Base-by-base conservation (phyloP, 2,888 invertebrate genomes). In the Sacculina carcini region DNA sequence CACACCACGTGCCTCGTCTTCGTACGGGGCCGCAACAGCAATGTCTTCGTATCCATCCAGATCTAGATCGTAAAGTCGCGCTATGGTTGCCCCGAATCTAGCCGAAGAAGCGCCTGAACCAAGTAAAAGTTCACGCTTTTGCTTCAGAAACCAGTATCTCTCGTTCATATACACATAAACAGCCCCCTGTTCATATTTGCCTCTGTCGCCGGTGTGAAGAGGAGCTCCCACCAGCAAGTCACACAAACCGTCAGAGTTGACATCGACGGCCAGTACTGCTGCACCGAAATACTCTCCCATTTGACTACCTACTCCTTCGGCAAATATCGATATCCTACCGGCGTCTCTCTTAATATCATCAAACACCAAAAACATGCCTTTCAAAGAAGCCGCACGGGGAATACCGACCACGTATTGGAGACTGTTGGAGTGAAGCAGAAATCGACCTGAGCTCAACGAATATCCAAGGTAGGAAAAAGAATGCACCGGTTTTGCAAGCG, bases 191-290 rank as follows among this genome's bases (percentile, higher is more conserved):
- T 77, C 76, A 23, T 48, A 56, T 58, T 61, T 61, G 2, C 55
- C 53, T 14, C 44, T 34, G 12, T 19, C 12, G 7, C 54, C 51
- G 1, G 60, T 60, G 52, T 59, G 62, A 39, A 63, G 56, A 1
- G 79, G 78, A 1, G 78, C 76, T 0, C 76, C 75, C 5, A 79
- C 70, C 14, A 77, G 64, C 7, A 78, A 62, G 59, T 78, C 79
- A 54, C 74, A 72, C 14, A 66, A 65, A 0, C 68, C 69, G 60
- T 78, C 78, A 2, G 66, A 67, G 60, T 76, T 75, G 9, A 78
- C 60, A 62, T 78, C 77, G 42, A 72, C 72, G 4, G 72, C 71
- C 16, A 73, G 62, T 10, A 79, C 59, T 2, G 73, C 62, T 23
- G 73, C 71, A 1, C 78, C 78, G 59, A 76, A 79, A 61, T 76